These are phyloP conservation scores for Rhea pennata DNA, from an alignment of 2,113 vertebrate genomes.

Conservation along the genomic window DNA sequence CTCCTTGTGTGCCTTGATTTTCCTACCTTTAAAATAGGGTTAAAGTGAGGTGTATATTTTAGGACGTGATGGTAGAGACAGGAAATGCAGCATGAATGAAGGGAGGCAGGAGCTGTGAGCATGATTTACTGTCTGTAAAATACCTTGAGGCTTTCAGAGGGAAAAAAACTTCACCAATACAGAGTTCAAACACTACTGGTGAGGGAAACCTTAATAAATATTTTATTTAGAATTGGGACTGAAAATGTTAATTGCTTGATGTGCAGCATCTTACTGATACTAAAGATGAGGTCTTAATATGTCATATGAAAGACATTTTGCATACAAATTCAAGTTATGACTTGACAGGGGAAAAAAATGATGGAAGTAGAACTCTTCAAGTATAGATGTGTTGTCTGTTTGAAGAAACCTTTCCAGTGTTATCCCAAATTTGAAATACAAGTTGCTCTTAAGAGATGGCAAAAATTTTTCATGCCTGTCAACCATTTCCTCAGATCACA, in stretches of 20 bases:
- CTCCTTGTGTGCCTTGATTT: not conserved
- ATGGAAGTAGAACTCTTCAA: not conserved
- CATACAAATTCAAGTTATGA: not conserved
- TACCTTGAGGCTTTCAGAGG: not conserved
- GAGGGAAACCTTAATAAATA: not conserved
- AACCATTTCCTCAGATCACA: not conserved
- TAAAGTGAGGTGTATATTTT: not conserved
- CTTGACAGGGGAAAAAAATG: not conserved
- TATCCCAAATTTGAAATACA: conserved; percentile 14
- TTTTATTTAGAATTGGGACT: not conserved
- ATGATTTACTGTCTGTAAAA: not conserved
- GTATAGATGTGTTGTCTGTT: not conserved
- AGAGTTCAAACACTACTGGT: not conserved
- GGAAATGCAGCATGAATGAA: not conserved
- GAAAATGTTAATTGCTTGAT: not conserved
- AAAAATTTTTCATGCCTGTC: not conserved
- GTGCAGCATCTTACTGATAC: not conserved
- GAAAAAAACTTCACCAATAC: not conserved
- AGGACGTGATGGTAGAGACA: not conserved
- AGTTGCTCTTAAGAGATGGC: not conserved
- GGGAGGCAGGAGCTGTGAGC: not conserved
- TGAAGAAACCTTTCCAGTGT: not conserved
- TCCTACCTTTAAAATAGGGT: not conserved
- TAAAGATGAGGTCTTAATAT: not conserved
- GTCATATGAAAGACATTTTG: not conserved